phyloP scores from a whole-genome alignment of 2,888 invertebrate species.

The Sarcophaga subvicina region DNA sequence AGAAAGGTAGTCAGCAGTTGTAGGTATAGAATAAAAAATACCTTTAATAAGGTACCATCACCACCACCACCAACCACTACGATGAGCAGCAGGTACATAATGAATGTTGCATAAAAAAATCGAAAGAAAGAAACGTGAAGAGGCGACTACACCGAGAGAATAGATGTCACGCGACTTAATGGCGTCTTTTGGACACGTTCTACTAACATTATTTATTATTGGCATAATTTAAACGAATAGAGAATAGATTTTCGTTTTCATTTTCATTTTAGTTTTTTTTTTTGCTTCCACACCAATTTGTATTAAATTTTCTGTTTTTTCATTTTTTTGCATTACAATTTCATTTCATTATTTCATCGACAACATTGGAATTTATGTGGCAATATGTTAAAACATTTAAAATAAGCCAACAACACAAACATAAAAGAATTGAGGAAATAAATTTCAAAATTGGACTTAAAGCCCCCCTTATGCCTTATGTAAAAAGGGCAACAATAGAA shows the following conservation, averaged over 20 bases:
- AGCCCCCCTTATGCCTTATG: conserved; percentile 43
- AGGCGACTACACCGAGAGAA: not conserved
- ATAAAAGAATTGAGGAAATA: conserved; percentile 15
- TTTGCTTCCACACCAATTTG: no score
- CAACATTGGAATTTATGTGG: conserved; percentile 44
- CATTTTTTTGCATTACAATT: conserved; percentile 11
- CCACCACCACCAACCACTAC: no score
- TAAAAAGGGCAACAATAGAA: conserved; percentile 40
- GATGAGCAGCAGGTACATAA: not conserved
- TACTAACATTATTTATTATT: conserved; percentile 68
- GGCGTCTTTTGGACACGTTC: conserved; percentile 66
- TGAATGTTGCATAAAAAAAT: conserved; percentile 48
- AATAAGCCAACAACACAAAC: no score
- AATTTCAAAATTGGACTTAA: conserved; percentile 40
- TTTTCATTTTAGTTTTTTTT: conserved; percentile 11
- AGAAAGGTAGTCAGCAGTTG: not conserved
- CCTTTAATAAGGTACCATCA: not conserved
- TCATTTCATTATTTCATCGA: conserved; percentile 18
- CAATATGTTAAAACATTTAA: not conserved
- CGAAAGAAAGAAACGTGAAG: not conserved
- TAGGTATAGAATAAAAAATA: not conserved
- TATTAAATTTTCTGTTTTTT: conserved; percentile 13
- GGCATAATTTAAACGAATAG: conserved; percentile 58
- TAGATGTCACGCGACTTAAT: conserved; percentile 64
- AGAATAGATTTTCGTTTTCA: conserved; percentile 51